Percentiles rank a stretch among this genome's conserved stretches.
phyloP scores from a whole-genome alignment of 1,140 invertebrate genomes.

The Penaeus chinensis region DNA sequence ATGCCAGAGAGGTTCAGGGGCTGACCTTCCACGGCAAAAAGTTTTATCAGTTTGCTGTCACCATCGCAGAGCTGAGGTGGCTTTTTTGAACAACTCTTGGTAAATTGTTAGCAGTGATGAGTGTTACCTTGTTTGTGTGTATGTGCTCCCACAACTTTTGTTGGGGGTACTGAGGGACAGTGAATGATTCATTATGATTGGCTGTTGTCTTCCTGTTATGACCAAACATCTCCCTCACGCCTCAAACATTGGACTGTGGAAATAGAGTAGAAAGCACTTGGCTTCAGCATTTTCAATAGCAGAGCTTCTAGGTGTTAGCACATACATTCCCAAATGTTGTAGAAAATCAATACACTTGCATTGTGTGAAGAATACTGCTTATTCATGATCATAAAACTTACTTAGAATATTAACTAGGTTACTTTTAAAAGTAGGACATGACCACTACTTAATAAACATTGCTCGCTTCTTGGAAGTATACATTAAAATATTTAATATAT shows the following conservation, averaged over 20 bases:
- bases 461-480: conserved; percentile 28
- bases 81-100: not conserved
- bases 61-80: no score
- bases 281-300: conserved; percentile 26
- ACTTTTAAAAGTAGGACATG: not conserved
- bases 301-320: conserved; percentile 25
- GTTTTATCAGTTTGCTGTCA: no score
- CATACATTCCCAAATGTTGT: conserved; percentile 25
- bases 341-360: conserved; percentile 9
- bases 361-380: not conserved
- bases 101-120: conserved; percentile 10
- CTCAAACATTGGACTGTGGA: not conserved
- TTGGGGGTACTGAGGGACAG: conserved; percentile 4
- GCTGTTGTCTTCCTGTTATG: conserved; percentile 22
- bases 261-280: conserved; percentile 13
- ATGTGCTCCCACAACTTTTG: conserved; percentile 3
- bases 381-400: conserved; percentile 27
- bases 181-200: not conserved
- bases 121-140: conserved; percentile 15
- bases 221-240: not conserved
- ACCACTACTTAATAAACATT: conserved; percentile 25
- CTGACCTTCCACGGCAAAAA: no score
- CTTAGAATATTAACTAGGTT: conserved; percentile 20
- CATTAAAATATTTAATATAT: conserved; percentile 15
- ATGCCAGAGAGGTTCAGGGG: no score